Conservation (phyloP, 2,113 vertebrate genomes). For the Callionymus lyra region DNA sequence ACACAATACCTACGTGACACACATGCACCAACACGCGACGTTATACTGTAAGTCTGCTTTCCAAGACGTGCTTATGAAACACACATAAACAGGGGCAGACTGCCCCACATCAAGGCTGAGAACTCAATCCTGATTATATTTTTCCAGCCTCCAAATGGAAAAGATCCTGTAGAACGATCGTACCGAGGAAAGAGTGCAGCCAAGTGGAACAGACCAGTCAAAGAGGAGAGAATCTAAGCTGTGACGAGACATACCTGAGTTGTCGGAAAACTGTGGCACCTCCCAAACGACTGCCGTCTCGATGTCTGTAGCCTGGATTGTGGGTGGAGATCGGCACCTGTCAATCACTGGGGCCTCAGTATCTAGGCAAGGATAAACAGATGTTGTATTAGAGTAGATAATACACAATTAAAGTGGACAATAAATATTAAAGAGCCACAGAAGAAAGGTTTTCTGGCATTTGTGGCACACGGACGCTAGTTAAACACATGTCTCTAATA, state of each 20-base stretch:
- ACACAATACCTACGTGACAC: neutral
- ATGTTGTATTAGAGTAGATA: no score
- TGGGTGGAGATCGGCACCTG: conserved; percentile 84
- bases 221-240: conserved; percentile 31
- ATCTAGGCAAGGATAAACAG: conserved; percentile 61
- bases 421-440: no score
- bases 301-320: conserved; percentile 67
- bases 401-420: no score
- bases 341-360: conserved; percentile 90
- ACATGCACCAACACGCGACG: conserved; percentile 1
- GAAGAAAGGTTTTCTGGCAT: conserved; percentile 8
- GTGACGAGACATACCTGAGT: conserved; percentile 78
- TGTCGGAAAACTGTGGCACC: conserved; percentile 95
- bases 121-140: conserved; percentile 17
- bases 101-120: no score
- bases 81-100: no score
- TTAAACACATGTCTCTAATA: conserved; percentile 55
- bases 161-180: conserved; percentile 43
- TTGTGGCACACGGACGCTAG: conserved; percentile 31
- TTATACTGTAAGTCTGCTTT: no score
- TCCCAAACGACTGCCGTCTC: conserved; percentile 76
- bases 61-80: no score
- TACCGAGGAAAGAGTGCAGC: conserved; percentile 25
- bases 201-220: conserved; percentile 26
- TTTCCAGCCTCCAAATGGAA: conserved; percentile 46